These are phyloP conservation scores for Drosophila stalkeri DNA, from an alignment of 2,888 invertebrate species.

Conservation along the genomic window DNA sequence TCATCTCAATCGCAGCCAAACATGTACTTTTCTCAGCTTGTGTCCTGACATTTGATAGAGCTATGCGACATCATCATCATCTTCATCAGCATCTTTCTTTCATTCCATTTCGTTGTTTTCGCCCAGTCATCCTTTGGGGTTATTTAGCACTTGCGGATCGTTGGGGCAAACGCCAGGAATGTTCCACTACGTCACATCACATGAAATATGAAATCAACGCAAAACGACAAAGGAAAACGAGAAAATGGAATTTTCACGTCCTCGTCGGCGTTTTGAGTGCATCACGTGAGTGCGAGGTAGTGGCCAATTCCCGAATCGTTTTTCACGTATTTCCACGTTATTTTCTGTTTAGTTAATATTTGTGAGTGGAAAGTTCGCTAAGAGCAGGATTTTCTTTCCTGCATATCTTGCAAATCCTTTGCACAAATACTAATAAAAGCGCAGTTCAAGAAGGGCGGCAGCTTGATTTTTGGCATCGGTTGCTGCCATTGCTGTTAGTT, in stretches of 20 bases:
- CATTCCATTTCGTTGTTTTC: not conserved
- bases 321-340: conserved; percentile 16
- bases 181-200: conserved; percentile 85
- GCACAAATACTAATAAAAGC: conserved; percentile 54
- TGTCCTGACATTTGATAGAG: conserved; percentile 7
- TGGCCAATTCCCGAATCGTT: conserved; percentile 81
- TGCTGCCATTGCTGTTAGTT: conserved; percentile 45
- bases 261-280: conserved; percentile 38
- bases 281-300: conserved; percentile 84
- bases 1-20: not conserved
- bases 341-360: conserved; percentile 5
- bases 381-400: conserved; percentile 4
- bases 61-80: not conserved
- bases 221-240: not conserved
- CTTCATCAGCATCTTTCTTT: not conserved
- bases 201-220: conserved; percentile 74
- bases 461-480: conserved; percentile 12
- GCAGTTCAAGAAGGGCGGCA: not conserved
- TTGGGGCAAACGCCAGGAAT: conserved; percentile 78
- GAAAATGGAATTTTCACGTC: not conserved
- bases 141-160: conserved; percentile 34
- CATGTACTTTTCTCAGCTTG: not conserved
- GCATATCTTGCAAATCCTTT: conserved; percentile 39
- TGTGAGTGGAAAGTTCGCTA: conserved; percentile 7
- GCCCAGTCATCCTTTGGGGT: not conserved